Evolutionary conservation across 2,888 invertebrate species (phyloP).

Genomic region (Drosophila yooni): DNA sequence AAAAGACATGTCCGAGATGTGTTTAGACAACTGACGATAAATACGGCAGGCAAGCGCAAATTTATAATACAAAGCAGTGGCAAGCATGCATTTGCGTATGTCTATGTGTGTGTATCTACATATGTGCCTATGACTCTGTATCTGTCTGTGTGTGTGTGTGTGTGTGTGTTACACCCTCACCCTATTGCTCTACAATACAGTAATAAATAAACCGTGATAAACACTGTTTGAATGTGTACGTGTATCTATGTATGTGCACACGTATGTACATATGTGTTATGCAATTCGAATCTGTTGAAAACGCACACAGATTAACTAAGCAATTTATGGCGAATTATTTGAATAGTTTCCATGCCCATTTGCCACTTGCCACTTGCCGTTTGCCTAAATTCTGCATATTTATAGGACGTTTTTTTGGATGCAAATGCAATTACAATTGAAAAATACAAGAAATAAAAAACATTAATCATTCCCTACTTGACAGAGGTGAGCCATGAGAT

Average conservation of each 20-base stretch:
- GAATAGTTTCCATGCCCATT: background rate
- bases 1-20: conserved; percentile 50
- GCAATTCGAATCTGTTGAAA: conserved; percentile 26
- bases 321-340: background rate
- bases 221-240: background rate
- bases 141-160: background rate
- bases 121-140: background rate
- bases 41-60: conserved; percentile 16
- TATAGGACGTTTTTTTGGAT: background rate
- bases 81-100: background rate
- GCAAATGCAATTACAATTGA: background rate
- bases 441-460: background rate
- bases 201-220: conserved; percentile 38
- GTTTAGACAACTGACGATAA: conserved; percentile 44
- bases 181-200: conserved; percentile 7
- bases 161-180: conserved; percentile 26
- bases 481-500: background rate
- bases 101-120: background rate
- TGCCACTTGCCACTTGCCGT: background rate
- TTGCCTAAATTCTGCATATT: background rate
- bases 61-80: conserved; percentile 16
- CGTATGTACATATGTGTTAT: conserved; percentile 16
- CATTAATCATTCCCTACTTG: background rate
- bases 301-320: conserved; percentile 17
- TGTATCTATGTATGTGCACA: background rate